Percentiles rank a stretch among this genome's conserved stretches.
phyloP scores from a whole-genome alignment of 1,140 invertebrate genomes.

The Drosophila malerkotliana region DNA sequence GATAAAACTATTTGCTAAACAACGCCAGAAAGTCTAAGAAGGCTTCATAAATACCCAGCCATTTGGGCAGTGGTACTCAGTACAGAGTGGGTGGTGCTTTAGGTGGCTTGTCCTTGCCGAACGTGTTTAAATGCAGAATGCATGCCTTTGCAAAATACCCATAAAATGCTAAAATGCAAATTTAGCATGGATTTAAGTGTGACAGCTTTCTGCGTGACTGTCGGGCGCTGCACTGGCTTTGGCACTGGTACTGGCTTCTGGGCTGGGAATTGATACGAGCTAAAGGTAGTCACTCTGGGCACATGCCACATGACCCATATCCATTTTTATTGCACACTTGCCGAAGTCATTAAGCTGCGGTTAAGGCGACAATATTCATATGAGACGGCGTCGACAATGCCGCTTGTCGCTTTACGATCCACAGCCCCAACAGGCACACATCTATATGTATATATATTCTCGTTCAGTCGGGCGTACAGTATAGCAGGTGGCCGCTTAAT shows the following conservation, averaged over 20 bases:
- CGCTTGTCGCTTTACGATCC: slow-evolving; percentile 35
- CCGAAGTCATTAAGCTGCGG: slow-evolving; percentile 47
- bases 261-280: slow-evolving; percentile 13
- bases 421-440: not conserved
- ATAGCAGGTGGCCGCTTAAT: slow-evolving; percentile 36
- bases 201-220: slow-evolving; percentile 1
- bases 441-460: not conserved
- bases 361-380: slow-evolving; percentile 50
- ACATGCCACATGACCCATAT: slow-evolving; percentile 56
- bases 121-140: slow-evolving; percentile 15
- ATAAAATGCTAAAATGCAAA: slow-evolving; percentile 17
- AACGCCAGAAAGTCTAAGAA: not conserved
- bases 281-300: slow-evolving; percentile 36
- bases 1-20: not conserved
- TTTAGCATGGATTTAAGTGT: slow-evolving; percentile 7
- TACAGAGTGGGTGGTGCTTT: too few relatives aligned
- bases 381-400: slow-evolving; percentile 19
- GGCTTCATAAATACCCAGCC: too few relatives aligned
- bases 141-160: slow-evolving; percentile 7
- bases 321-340: slow-evolving; percentile 50
- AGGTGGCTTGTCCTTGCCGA: slow-evolving; percentile 1
- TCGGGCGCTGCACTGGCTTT: slow-evolving; percentile 27
- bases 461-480: not conserved
- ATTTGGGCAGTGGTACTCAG: not conserved
- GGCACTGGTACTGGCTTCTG: slow-evolving; percentile 11